Evolutionary conservation across 2,888 invertebrate genomes (phyloP), one percentile per base, ranked within the genome.

Genomic region (Athalia cordata): DNA sequence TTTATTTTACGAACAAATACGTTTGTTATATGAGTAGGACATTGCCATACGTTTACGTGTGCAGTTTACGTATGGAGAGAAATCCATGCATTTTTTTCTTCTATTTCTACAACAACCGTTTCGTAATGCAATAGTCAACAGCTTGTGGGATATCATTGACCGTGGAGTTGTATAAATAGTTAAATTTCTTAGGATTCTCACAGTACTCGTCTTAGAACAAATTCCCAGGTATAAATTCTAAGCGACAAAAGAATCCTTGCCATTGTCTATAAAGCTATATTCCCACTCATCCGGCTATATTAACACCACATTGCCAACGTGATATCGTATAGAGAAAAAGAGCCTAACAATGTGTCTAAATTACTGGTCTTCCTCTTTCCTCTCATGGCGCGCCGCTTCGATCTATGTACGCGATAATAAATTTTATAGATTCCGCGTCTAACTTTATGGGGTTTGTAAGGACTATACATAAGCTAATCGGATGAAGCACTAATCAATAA

Each of bases 151-250:
- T 13, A 49, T 66, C 29, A n/a, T 68, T 52, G 68, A 68, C 68
- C 68, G 68, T 68, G n/a, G 43, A 68, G 68, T 52, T 50, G 43
- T 55, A 29, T 29, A 2, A 1, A 29, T 29, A 29, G 50, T 52
- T 29, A 9, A 68, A 68, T 68, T 55, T 68, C 68, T 6, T 11
- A 52, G 68, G 52, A 68, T 55, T 68, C 68, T 68, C 68, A 68
- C 68, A 55, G n/a, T 55, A 11, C 29, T 64, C 6, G 29, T 15
- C 11, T 55, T 5, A 2, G 15, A 55, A n/a, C 7, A 9, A 68
- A 68, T 55, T 68, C 68, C 68, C 68, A 68, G 50, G 68, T 8
- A 3, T 29, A 52, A 47, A 15, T 59, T 13, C 11, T 4, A n/a
- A 59, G 5, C 59, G 13, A 59, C 43, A 6, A 68, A 29, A 68